These are phyloP conservation scores for Thereva unica DNA, from an alignment of 2,888 invertebrate genomes.

Conservation along the genomic window DNA sequence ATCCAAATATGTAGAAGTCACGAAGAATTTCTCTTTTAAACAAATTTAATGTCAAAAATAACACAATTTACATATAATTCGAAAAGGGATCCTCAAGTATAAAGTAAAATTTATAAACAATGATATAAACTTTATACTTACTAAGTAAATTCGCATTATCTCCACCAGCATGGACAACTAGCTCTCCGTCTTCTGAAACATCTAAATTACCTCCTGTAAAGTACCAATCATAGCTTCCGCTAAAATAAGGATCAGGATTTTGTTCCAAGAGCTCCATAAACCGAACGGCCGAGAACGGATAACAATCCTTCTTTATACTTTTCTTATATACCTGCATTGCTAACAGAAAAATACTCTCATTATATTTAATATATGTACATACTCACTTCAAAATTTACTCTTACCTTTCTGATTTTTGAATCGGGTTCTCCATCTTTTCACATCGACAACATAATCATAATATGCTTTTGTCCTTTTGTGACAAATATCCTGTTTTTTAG, in stretches of 20 bases:
- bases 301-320: slow-evolving; percentile 43
- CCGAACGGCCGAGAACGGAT: slow-evolving; percentile 42
- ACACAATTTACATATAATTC: too few relatives aligned
- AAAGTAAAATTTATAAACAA: too few relatives aligned
- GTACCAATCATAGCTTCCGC: slow-evolving; percentile 53
- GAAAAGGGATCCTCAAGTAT: too few relatives aligned
- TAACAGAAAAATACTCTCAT: background rate
- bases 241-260: slow-evolving; percentile 50
- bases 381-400: slow-evolving; percentile 26
- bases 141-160: background rate
- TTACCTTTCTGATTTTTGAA: slow-evolving; percentile 44
- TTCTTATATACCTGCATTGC: slow-evolving; percentile 37
- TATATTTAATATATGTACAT: background rate
- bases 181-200: slow-evolving; percentile 36
- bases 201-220: slow-evolving; percentile 54
- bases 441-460: slow-evolving; percentile 33
- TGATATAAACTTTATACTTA: background rate
- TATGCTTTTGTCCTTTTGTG: slow-evolving; percentile 43
- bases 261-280: slow-evolving; percentile 45
- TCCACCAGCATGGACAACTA: slow-evolving; percentile 46
- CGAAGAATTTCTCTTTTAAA: too few relatives aligned
- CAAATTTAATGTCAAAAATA: slow-evolving; percentile 2
- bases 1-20: too few relatives aligned
- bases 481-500: slow-evolving; percentile 45
- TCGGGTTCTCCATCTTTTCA: slow-evolving; percentile 32